Base-by-base conservation (phyloP, 1,140 invertebrate genomes). In the Venturia canescens region DNA sequence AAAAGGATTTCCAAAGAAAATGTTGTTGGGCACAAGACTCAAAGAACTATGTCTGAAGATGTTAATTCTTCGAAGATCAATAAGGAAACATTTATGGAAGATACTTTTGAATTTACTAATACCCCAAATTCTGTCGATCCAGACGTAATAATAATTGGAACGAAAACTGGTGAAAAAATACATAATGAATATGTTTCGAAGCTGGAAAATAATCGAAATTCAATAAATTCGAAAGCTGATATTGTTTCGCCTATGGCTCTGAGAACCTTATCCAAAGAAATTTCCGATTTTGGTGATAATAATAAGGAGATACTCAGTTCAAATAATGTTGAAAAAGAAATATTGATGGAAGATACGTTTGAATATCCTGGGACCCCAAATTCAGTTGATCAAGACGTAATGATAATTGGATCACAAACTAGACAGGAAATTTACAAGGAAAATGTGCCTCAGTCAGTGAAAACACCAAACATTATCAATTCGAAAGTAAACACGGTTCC, bases 81-180 rank as follows among this genome's bases (percentile, higher is more conserved):
- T 26, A 44, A 44, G 38, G 38, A 44, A 44, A 44, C 13, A 44
- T 44, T 11, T 9, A 5, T 18, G 66, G 29, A 53, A 3, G 71
- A 31, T 57, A 74, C 15, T 53, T 74, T 74, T 18, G 71, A 74
- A 29, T 57, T 29, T 74, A 29, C 48, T n/a, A 2, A 27, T 11
- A 57, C 29, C 5, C 13, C 27, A 16, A 74, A 53, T 57, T 11
- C 23, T 0, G 31, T 27, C 15, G 21, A 53, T 74, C n/a, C 71
- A 16, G 13, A 74, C 53, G 7, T 44, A 44, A 44, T 44, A 11
- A 44, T 13, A 23, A 66, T 77, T 44, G 57, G 34, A 15, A 66
- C 57, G 15, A 53, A 53, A 53, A 53, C 50, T 18, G n/a, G 50
- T 21, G 75, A 77, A 3, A 13, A 21, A 23, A 63, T 63, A 27